phyloP scores from a whole-genome alignment of 2,888 invertebrate genomes.

The Rhabditoides inermis region DNA sequence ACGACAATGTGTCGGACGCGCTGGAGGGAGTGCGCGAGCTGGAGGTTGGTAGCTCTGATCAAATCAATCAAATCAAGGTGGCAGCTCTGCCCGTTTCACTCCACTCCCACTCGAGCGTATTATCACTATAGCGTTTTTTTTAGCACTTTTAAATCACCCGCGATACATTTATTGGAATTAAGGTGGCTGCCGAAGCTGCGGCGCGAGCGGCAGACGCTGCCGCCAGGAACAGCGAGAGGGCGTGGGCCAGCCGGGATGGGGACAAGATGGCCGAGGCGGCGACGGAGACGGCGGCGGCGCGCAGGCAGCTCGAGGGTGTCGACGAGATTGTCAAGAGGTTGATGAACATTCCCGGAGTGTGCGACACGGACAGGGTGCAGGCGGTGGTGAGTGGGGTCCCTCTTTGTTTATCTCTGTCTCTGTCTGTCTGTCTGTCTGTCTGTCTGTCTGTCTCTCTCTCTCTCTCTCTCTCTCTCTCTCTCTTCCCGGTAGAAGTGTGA shows the following conservation, averaged over 20 bases:
- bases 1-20: constrained; percentile 31
- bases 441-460: no score
- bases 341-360: constrained; percentile 2
- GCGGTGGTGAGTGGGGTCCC: neutral
- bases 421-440: no score
- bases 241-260: neutral
- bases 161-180: no score
- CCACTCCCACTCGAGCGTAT: no score
- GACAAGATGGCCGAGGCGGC: neutral
- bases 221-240: neutral
- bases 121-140: no score
- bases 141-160: no score
- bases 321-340: constrained; percentile 1
- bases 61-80: no score
- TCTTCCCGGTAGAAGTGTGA: no score
- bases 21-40: constrained; percentile 20
- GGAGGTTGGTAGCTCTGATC: no score
- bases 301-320: neutral
- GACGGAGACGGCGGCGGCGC: neutral
- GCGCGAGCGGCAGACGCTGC: constrained; percentile 7
- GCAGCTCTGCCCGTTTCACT: no score
- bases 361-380: constrained; percentile 3
- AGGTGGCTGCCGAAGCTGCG: constrained; percentile 16
- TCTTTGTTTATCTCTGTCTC: neutral
- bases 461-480: no score